These are phyloP conservation scores for Brachyhypopomus occidentalis DNA, from an alignment of 2,113 vertebrate species.

Conservation along the genomic window DNA sequence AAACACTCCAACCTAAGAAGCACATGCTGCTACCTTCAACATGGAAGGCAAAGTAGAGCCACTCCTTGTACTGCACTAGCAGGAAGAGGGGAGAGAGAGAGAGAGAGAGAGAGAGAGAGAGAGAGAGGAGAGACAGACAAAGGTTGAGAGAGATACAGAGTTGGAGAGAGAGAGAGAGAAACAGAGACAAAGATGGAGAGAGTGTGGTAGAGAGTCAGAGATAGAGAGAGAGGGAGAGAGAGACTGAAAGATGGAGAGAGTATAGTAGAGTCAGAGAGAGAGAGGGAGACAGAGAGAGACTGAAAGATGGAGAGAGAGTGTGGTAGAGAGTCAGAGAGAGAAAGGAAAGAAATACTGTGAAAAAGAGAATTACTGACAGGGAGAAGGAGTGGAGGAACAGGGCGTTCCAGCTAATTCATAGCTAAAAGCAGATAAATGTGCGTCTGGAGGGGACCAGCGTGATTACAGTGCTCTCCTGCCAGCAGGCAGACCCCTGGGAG, in stretches of 20 bases:
- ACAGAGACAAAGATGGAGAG: too few relatives aligned
- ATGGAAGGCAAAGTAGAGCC: slow-evolving; percentile 26
- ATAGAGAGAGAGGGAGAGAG: too few relatives aligned
- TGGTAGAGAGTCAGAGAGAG: too few relatives aligned
- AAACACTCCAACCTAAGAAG: neutral
- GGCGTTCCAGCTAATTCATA: neutral
- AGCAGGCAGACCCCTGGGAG: neutral
- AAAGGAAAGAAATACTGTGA: too few relatives aligned
- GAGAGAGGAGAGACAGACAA: slow-evolving; percentile 34
- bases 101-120: neutral
- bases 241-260: too few relatives aligned
- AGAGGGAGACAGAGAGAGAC: too few relatives aligned
- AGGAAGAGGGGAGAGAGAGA: slow-evolving; percentile 13
- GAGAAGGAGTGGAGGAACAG: slow-evolving; percentile 29
- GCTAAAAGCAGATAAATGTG: slow-evolving; percentile 44
- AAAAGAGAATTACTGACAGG: slow-evolving; percentile 32
- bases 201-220: too few relatives aligned
- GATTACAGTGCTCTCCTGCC: slow-evolving; percentile 59
- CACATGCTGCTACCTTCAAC: neutral
- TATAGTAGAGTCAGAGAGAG: too few relatives aligned
- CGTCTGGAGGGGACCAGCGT: slow-evolving; percentile 69
- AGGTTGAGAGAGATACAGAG: too few relatives aligned
- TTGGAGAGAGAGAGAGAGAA: too few relatives aligned
- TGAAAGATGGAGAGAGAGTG: too few relatives aligned
- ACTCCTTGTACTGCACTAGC: slow-evolving; percentile 7